A percentile compares a stretch with the other conserved stretches of the same genome.
phyloP scores from a whole-genome alignment of 2,797 vertebrate genomes.

The Glossophaga mutica region DNA sequence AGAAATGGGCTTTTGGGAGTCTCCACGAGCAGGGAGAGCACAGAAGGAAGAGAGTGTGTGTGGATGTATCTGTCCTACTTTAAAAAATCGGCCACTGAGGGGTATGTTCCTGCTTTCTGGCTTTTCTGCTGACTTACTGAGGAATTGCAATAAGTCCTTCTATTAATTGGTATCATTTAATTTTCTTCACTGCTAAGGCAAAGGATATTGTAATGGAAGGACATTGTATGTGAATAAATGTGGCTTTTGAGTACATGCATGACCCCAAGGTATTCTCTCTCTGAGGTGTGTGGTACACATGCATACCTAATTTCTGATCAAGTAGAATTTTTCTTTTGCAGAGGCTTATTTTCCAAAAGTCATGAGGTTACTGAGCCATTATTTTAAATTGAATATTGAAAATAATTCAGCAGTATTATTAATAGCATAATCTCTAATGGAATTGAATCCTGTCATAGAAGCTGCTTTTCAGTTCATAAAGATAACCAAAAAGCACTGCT shows the following conservation, averaged over 20 bases:
- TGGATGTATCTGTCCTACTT: not conserved
- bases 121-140: not conserved
- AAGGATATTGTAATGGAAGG: not conserved
- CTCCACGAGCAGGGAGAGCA: not conserved
- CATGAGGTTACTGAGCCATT: constrained; percentile 45
- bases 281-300: not conserved
- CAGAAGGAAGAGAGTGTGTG: not conserved
- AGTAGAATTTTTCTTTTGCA: not conserved
- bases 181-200: constrained; percentile 5
- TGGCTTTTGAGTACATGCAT: not conserved
- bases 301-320: not conserved
- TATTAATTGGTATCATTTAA: constrained; percentile 9
- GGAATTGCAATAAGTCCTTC: not conserved
- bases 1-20: not conserved
- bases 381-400: constrained; percentile 62
- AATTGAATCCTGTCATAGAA: constrained; percentile 44
- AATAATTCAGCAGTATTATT: constrained; percentile 59
- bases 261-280: not conserved
- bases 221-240: not conserved
- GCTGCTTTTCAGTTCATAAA: constrained; percentile 46
- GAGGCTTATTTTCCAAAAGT: constrained; percentile 47
- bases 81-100: not conserved
- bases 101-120: not conserved
- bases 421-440: constrained; percentile 47
- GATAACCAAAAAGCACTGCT: constrained; percentile 55